Evolutionary conservation across 2,113 vertebrate genomes (phyloP).

Genomic region (Gobio gobio): DNA sequence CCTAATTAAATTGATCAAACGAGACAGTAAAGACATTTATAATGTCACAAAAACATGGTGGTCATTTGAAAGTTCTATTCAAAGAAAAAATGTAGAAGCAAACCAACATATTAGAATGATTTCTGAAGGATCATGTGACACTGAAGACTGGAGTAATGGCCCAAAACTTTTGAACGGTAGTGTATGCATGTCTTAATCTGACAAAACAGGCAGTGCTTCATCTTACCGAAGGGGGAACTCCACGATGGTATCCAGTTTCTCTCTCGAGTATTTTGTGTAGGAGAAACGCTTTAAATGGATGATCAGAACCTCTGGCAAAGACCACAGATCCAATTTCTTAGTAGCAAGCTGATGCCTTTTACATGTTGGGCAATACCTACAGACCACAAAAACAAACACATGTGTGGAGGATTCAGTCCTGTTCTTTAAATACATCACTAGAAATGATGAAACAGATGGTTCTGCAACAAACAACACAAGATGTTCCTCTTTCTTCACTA

Average conservation of each 20-base stretch:
- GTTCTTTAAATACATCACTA: not conserved
- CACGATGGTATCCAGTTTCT: slow-evolving; percentile 87
- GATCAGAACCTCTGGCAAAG: slow-evolving; percentile 84
- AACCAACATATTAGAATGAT: not conserved
- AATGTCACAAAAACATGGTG: not conserved
- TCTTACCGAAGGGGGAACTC: slow-evolving; percentile 85
- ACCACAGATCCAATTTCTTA: slow-evolving; percentile 91
- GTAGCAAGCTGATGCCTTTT: slow-evolving; percentile 88
- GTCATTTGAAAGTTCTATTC: not conserved
- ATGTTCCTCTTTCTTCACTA: not conserved
- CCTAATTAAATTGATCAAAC: not conserved
- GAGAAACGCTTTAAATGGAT: slow-evolving; percentile 91
- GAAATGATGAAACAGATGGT: not conserved
- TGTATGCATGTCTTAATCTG: not conserved
- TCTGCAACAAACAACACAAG: not conserved
- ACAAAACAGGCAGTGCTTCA: too few relatives aligned
- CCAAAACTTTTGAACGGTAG: not conserved
- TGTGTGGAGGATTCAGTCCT: not conserved
- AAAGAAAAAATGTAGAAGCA: not conserved
- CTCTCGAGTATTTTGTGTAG: slow-evolving; percentile 84
- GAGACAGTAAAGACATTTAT: not conserved
- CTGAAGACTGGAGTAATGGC: not conserved
- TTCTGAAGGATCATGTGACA: not conserved
- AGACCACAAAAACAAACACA: slow-evolving; percentile 6
- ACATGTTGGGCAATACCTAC: slow-evolving; percentile 88